Base-by-base conservation (phyloP, 2,797 vertebrate genomes). In the Caiman crocodilus region DNA sequence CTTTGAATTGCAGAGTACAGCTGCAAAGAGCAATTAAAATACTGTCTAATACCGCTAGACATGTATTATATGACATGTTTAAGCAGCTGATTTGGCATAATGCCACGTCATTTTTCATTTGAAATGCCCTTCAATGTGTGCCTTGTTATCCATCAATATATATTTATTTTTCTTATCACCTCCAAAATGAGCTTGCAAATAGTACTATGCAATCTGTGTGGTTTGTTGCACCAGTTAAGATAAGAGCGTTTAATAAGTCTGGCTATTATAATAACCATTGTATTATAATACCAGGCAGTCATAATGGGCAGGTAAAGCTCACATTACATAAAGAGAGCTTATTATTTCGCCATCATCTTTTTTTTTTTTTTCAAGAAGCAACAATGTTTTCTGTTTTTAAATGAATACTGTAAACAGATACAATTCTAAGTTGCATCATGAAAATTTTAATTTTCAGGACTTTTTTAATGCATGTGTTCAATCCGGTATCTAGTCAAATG, bases 101-200 rank as follows among this genome's bases (percentile, higher is more conserved):
- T 88, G 23, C 67, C 55, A 23, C 28, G 13, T 57, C 71, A 0
- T 69, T 83, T 89, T 93, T 79, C n/a, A 5, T 89, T 84, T 93
- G 6, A 90, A 93, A 80, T 92, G 35, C 57, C 11, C 16, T 77
- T 92, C 32, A 56, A 2, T 5, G 0, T 14, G 7, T 32, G 50
- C 79, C 71, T 87, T 69, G 32, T 67, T 86, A 59, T 92, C 94
- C 78, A 88, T 90, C 18, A 1, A 4, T 88, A 85, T 55, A 11
- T 85, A 82, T 42, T 93, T 84, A 13, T 50, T 92, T 90, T 50
- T 87, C 64, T 93, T 80, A n/a, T 26, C 67, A 55, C 69, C 32
- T 92, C 20, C 50, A 63, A 23, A 73, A 76, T 42, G 92, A 56
- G 17, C 42, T 59, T 92, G 12, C 3, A 28, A 75, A 63, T 18